These are phyloP conservation scores for Mastomys coucha DNA, from an alignment of 2,113 vertebrate species.

Conservation along the genomic window DNA sequence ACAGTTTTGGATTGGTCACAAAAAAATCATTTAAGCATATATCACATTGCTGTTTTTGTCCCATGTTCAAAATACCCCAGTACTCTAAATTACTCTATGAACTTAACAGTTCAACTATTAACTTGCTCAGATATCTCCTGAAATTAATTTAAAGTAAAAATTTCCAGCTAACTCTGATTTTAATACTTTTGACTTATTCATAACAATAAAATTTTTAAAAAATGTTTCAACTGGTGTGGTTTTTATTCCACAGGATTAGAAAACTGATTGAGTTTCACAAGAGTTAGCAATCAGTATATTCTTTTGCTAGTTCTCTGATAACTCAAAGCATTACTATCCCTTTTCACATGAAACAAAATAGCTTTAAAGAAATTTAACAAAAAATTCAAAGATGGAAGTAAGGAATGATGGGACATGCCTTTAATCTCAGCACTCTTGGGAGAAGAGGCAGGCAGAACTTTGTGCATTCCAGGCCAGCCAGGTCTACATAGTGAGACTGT, in stretches of 20 bases:
- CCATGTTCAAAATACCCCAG: background rate
- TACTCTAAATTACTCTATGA: background rate
- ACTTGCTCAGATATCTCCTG: constrained; percentile 3
- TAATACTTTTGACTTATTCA: constrained; percentile 40
- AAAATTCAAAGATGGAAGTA: constrained; percentile 51
- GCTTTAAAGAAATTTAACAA: constrained; percentile 47
- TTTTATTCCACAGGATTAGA: constrained; percentile 45
- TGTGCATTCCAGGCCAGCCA: background rate
- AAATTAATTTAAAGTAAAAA: constrained; percentile 54
- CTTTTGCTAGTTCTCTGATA: constrained; percentile 16
- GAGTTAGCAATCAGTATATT: constrained; percentile 23
- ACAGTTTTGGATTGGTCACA: constrained; percentile 45
- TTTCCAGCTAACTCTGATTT: constrained; percentile 1
- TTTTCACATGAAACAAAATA: constrained; percentile 19
- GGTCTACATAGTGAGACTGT: background rate
- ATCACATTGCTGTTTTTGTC: constrained; percentile 7
- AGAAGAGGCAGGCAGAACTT: background rate
- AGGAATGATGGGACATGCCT: background rate
- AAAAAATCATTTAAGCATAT: constrained; percentile 36
- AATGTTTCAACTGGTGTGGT: background rate
- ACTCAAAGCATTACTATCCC: background rate
- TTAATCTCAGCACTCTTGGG: background rate
- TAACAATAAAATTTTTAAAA: background rate
- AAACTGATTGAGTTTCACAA: constrained; percentile 43
- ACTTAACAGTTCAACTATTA: constrained; percentile 38